Base-by-base conservation (phyloP, 2,113 vertebrate genomes). In the Girardinichthys multiradiatus region DNA sequence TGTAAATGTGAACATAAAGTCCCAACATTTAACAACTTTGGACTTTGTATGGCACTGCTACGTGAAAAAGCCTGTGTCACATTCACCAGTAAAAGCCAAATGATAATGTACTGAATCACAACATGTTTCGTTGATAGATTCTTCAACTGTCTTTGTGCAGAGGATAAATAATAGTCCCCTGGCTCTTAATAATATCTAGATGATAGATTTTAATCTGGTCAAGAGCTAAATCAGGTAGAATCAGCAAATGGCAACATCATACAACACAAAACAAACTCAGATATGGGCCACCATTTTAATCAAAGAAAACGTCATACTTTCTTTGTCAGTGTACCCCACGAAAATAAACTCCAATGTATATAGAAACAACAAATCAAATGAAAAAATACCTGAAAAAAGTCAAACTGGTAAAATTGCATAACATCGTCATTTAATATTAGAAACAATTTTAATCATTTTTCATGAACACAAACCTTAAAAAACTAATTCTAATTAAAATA, bases 1-100 rank as follows among this genome's bases (percentile, higher is more conserved):
- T 30, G 12, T 29, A 81, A 80, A 71, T 76, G 72, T 78, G 68
- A 84, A 76, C 31, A 27, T 74, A 24, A 54, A 54, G 19, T n/a
- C n/a, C 24, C 28, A 51, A 72, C 69, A 78, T 4, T 48, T 84
- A 72, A 27, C 51, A 35, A 70, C 19, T 14, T 31, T 8, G 9
- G 24, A 54, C 31, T 45, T 68, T 3, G 30, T 54, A 24, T 9
- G 9, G 48, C 8, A 10, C 33, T 72, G 45, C 74, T 61, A 4
- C 57, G 35, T 57, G 13, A 30, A 30, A 54, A 42, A 35, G 27
- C 3, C 72, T 45, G 51, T 65, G 27, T 64, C 42, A 33, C 48
- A 17, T 64, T 19, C n/a, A 37, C 57, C 29, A 37, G 48, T 58
- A 21, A 67, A 62, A 77, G 3, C n/a, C 62, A 5, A 4, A 68